Evolutionary conservation across 1,140 invertebrate genomes (phyloP).

Genomic region (Neodiprion fabricii): DNA sequence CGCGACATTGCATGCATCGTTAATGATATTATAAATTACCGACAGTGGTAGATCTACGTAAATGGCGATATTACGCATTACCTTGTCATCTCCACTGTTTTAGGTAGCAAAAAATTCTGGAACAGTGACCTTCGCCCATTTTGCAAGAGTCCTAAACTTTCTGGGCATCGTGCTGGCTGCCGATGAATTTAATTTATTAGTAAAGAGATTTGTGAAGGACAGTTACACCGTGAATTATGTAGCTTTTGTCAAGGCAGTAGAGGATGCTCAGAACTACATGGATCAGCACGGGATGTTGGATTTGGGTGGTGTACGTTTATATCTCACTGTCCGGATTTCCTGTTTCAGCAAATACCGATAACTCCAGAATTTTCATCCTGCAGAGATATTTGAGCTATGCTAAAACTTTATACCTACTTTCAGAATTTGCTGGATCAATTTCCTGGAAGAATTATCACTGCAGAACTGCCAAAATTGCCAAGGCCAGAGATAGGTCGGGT

Average conservation of each 20-base stretch:
- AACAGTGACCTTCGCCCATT: slow-evolving; percentile 73
- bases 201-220: slow-evolving; percentile 73
- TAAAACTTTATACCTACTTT: slow-evolving; percentile 22
- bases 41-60: not conserved
- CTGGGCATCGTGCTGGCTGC: slow-evolving; percentile 68
- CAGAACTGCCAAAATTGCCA: slow-evolving; percentile 69
- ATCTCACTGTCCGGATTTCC: not conserved
- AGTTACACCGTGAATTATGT: slow-evolving; percentile 76
- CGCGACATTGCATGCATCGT: not conserved
- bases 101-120: slow-evolving; percentile 75
- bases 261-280: slow-evolving; percentile 60
- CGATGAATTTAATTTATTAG: slow-evolving; percentile 71
- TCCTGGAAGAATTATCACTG: slow-evolving; percentile 69
- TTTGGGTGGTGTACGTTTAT: slow-evolving; percentile 59
- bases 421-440: slow-evolving; percentile 63
- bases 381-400: slow-evolving; percentile 15
- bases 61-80: not conserved
- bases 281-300: slow-evolving; percentile 65
- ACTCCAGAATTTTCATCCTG: not conserved
- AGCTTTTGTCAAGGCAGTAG: slow-evolving; percentile 69
- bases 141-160: slow-evolving; percentile 72
- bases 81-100: slow-evolving; percentile 24
- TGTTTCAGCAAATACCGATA: not conserved
- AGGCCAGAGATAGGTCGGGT: slow-evolving; percentile 68
- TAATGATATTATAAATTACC: no score